These are phyloP conservation scores for Pygoscelis antarcticus DNA, from an alignment of 2,113 vertebrate species.

Conservation along the genomic window DNA sequence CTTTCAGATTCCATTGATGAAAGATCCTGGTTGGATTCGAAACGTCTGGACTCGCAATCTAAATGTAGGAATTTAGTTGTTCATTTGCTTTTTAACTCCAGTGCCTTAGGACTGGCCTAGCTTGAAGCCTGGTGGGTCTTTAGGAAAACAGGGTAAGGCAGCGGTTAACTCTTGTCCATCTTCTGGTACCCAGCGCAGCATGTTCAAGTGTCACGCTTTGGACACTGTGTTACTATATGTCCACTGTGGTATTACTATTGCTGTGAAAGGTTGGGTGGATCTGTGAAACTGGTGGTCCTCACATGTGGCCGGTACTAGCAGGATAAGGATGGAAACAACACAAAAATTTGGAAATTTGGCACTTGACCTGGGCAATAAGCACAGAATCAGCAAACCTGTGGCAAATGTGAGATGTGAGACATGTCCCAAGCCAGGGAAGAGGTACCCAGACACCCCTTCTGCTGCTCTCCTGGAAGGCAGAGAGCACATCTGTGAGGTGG, in stretches of 20 bases:
- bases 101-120: not conserved
- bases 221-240: not conserved
- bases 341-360: not conserved
- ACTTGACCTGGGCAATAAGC: not conserved
- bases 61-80: slow-evolving; percentile 60
- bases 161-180: not conserved
- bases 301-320: not conserved
- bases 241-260: not conserved
- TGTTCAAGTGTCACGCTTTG: not conserved
- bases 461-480: not conserved
- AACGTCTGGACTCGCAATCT: slow-evolving; percentile 76
- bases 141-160: not conserved
- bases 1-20: slow-evolving; percentile 79
- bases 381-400: not conserved
- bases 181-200: not conserved
- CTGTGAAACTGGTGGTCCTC: not conserved
- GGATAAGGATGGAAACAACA: not conserved
- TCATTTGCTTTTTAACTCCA: not conserved
- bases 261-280: not conserved
- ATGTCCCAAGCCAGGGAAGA: not conserved
- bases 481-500: not conserved
- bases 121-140: not conserved
- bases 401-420: not conserved
- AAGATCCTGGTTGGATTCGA: slow-evolving; percentile 77
- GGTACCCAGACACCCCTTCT: not conserved